Percentiles rank a stretch among this genome's conserved stretches.
Conservation (phyloP, 1,140 invertebrate species). For the Rhagoletis pomonella region DNA sequence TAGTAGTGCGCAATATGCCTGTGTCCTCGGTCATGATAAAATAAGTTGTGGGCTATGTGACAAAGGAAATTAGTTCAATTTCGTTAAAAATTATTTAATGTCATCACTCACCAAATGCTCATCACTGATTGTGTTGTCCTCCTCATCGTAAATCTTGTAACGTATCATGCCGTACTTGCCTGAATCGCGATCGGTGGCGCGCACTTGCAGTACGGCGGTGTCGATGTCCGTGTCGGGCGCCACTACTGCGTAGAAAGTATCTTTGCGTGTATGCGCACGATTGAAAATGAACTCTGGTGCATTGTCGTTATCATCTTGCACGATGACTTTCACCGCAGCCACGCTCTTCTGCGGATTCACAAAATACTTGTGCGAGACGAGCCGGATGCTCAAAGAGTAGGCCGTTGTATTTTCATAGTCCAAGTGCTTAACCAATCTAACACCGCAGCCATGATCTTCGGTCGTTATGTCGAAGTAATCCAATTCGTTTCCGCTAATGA, state of each 20-base stretch:
- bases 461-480: conserved; percentile 83
- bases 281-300: conserved; percentile 86
- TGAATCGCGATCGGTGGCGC: conserved; percentile 88
- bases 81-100: background rate
- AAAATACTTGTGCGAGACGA: conserved; percentile 85
- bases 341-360: conserved; percentile 84
- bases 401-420: conserved; percentile 85
- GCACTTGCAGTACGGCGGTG: conserved; percentile 82
- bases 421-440: conserved; percentile 81
- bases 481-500: conserved; percentile 83
- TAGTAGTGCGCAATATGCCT: conserved; percentile 84
- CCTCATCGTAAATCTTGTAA: conserved; percentile 76
- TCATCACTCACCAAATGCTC: conserved; percentile 60
- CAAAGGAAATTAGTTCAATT: background rate
- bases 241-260: conserved; percentile 84
- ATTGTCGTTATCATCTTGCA: conserved; percentile 92
- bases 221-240: conserved; percentile 82
- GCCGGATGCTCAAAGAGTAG: conserved; percentile 84
- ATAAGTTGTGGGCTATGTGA: conserved; percentile 74
- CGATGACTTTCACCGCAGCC: conserved; percentile 86
- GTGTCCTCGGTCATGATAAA: conserved; percentile 84
- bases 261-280: conserved; percentile 70
- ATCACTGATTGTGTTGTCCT: conserved; percentile 77
- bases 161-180: conserved; percentile 85
- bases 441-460: conserved; percentile 85